Evolutionary conservation across 1,140 invertebrate genomes (phyloP).

Genomic region (Zophobas atratus): DNA sequence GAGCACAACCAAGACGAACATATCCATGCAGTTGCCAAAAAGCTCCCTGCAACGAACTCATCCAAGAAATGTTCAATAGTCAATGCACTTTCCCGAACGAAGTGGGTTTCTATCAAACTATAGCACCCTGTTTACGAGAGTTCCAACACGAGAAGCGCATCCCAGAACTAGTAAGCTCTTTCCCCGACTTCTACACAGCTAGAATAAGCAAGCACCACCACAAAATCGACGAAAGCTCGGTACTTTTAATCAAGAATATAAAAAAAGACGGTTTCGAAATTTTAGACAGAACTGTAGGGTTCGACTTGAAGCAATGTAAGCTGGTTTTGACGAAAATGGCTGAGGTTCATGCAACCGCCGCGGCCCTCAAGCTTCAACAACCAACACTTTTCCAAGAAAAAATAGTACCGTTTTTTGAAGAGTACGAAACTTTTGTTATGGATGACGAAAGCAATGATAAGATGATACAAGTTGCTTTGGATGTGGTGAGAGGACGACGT

Average conservation of each 20-base stretch:
- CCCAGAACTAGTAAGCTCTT: slow-evolving; percentile 41
- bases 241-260: slow-evolving; percentile 67
- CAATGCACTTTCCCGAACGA: slow-evolving; percentile 66
- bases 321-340: slow-evolving; percentile 5
- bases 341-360: neutral
- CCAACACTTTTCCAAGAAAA: neutral
- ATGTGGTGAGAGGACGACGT: neutral
- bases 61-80: slow-evolving; percentile 65
- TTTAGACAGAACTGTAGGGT: slow-evolving; percentile 61
- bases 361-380: neutral
- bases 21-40: slow-evolving; percentile 67
- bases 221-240: slow-evolving; percentile 58
- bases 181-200: slow-evolving; percentile 53
- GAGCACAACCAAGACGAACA: slow-evolving; percentile 51
- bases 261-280: slow-evolving; percentile 61
- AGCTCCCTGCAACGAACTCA: slow-evolving; percentile 64
- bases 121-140: slow-evolving; percentile 54
- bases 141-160: slow-evolving; percentile 51
- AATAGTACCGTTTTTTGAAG: neutral
- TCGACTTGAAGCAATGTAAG: slow-evolving; percentile 60
- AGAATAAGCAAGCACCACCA: slow-evolving; percentile 49
- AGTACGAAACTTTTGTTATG: slow-evolving; percentile 7
- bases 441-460: neutral
- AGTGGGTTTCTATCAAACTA: slow-evolving; percentile 54
- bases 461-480: neutral